phyloP scores from a whole-genome alignment of 2,888 invertebrate species.

The Zele albiditarsus region DNA sequence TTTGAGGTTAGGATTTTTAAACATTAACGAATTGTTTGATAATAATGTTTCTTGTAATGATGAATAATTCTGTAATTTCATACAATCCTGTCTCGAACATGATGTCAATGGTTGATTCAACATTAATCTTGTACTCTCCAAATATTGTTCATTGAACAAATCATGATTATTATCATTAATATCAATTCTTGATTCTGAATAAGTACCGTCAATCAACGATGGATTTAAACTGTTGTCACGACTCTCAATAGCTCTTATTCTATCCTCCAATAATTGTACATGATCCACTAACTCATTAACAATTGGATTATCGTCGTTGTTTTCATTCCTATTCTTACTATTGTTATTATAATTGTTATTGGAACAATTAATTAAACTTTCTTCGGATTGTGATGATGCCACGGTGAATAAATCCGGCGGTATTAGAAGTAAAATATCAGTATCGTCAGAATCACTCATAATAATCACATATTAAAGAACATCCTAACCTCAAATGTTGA shows the following conservation, averaged over 20 bases:
- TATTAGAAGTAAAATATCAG: conserved; percentile 85
- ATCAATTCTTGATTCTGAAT: neutral
- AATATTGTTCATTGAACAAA: conserved; percentile 1
- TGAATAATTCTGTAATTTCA: conserved; percentile 51
- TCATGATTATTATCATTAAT: neutral
- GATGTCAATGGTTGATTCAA: conserved; percentile 41
- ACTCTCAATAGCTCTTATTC: conserved; percentile 74
- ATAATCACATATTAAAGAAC: conserved; percentile 68
- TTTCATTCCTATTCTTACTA: too few relatives aligned
- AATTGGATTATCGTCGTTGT: conserved; percentile 70
- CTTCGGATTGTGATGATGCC: conserved; percentile 76
- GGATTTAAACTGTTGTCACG: conserved; percentile 64
- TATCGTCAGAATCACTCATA: conserved; percentile 87
- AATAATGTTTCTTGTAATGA: neutral
- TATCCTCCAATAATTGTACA: conserved; percentile 76
- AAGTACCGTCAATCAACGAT: conserved; percentile 39
- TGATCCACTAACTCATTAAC: conserved; percentile 79
- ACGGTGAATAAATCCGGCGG: conserved; percentile 84
- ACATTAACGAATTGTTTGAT: conserved; percentile 38
- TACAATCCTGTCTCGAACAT: conserved; percentile 60
- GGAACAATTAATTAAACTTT: conserved; percentile 56
- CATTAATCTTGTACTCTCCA: neutral
- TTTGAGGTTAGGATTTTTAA: conserved; percentile 40
- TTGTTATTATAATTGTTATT: conserved; percentile 35
- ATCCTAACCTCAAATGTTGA: neutral